Evolutionary conservation across 2,113 vertebrate species (phyloP).

Genomic region (Syngnathus scovelli): DNA sequence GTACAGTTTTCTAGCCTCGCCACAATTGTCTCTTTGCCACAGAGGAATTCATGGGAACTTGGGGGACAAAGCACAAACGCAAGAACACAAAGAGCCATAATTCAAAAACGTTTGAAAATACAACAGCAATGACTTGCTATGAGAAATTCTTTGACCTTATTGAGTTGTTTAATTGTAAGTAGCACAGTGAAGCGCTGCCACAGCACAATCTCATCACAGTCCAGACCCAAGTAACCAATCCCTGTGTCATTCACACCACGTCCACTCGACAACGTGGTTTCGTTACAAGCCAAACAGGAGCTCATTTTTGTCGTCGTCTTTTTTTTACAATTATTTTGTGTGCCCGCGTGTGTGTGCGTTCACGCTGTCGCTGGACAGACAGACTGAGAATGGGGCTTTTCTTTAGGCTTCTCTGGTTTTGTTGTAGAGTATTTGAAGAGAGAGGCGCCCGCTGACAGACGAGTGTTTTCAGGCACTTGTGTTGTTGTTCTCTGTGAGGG

Average conservation of each 20-base stretch:
- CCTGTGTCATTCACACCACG: constrained; percentile 20
- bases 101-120: constrained; percentile 55
- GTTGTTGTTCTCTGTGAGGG: constrained; percentile 48
- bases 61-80: constrained; percentile 92
- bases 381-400: constrained; percentile 61
- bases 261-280: constrained; percentile 38
- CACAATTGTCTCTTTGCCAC: constrained; percentile 86
- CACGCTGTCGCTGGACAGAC: constrained; percentile 60
- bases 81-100: constrained; percentile 71
- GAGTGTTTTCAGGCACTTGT: constrained; percentile 60
- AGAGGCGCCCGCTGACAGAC: constrained; percentile 64
- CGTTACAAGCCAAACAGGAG: constrained; percentile 49
- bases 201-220: constrained; percentile 51
- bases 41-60: constrained; percentile 81
- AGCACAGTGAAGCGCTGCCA: constrained; percentile 41
- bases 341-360: constrained; percentile 19
- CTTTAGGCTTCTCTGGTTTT: constrained; percentile 60
- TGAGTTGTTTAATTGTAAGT: constrained; percentile 37
- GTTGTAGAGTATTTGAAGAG: constrained; percentile 58
- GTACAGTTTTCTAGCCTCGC: constrained; percentile 90
- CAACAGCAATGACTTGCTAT: constrained; percentile 39
- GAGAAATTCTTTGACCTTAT: neutral
- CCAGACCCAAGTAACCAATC: constrained; percentile 35
- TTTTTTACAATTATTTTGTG: constrained; percentile 22
- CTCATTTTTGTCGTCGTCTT: constrained; percentile 43